These are phyloP conservation scores for Nanorana parkeri DNA, from an alignment of 2,113 vertebrate species.

Conservation along the genomic window DNA sequence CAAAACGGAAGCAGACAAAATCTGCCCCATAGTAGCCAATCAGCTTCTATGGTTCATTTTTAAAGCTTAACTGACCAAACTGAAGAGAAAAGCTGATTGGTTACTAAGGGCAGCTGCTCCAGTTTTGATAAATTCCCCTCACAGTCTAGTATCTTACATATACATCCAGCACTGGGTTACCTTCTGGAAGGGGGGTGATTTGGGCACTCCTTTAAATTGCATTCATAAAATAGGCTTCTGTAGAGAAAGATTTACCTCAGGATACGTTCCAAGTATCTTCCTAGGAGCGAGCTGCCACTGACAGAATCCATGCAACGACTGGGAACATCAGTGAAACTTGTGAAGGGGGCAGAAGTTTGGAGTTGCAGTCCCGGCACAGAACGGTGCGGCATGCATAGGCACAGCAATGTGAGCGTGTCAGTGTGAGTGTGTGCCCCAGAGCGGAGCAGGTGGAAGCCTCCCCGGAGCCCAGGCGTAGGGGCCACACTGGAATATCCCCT, in stretches of 20 bases:
- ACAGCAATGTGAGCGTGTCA: not conserved
- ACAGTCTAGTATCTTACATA: too few species aligned
- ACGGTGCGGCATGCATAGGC: not conserved
- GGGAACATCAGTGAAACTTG: not conserved
- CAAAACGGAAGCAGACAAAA: too few species aligned
- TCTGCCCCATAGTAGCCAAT: too few species aligned
- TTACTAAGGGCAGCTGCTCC: too few species aligned
- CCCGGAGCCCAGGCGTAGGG: not conserved
- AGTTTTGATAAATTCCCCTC: too few species aligned
- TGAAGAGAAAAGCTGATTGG: too few species aligned
- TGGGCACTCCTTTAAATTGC: too few species aligned
- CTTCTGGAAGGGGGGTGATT: too few species aligned
- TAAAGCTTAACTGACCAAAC: too few species aligned
- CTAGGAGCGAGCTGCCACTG: not conserved
- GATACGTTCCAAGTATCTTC: not conserved
- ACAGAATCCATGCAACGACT: slow-evolving; percentile 32
- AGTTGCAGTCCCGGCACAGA: not conserved
- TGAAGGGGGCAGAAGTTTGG: slow-evolving; percentile 12
- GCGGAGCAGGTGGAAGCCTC: slow-evolving; percentile 48
- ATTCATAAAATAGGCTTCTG: too few species aligned
- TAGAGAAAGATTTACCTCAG: slow-evolving; percentile 16
- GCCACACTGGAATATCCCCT: not conserved
- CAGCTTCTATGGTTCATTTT: too few species aligned
- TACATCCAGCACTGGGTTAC: too few species aligned
- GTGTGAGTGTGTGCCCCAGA: not conserved